A percentile compares a stretch with the other conserved stretches of the same genome.
These are phyloP conservation scores for Odontothrips loti DNA, from an alignment of 2,888 invertebrate species.

Conservation along the genomic window DNA sequence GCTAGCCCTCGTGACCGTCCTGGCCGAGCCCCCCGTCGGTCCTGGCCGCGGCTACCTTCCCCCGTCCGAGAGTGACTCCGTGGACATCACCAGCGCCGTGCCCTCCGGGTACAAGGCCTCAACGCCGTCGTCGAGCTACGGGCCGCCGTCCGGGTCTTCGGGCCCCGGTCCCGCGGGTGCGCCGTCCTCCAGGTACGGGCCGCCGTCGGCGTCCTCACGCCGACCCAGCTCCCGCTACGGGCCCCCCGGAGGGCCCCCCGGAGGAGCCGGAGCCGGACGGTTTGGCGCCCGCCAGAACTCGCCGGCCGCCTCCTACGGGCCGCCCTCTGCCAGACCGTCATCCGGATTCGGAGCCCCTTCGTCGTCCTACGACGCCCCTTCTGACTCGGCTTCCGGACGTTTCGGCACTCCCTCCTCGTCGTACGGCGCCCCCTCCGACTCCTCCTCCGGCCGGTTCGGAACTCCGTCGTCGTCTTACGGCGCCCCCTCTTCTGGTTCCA, in stretches of 20 bases:
- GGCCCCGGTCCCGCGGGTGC: neutral
- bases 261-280: neutral
- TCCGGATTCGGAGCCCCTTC: neutral
- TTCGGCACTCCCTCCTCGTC: neutral
- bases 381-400: neutral
- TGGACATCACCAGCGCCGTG: neutral
- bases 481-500: neutral
- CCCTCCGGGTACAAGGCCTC: neutral
- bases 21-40: conserved; percentile 8
- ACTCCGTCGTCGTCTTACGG: neutral
- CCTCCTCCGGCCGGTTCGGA: neutral
- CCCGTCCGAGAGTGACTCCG: neutral
- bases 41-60: conserved; percentile 1
- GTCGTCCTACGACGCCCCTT: neutral
- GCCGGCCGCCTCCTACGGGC: neutral
- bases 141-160: conserved; percentile 8
- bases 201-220: conserved; percentile 16
- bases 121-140: neutral
- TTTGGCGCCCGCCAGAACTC: neutral
- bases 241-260: neutral
- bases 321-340: neutral
- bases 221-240: conserved; percentile 13
- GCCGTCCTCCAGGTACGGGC: neutral
- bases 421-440: neutral
- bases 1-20: neutral